phyloP scores from a whole-genome alignment of 2,797 vertebrate species.

The Hemibagrus guttatus region DNA sequence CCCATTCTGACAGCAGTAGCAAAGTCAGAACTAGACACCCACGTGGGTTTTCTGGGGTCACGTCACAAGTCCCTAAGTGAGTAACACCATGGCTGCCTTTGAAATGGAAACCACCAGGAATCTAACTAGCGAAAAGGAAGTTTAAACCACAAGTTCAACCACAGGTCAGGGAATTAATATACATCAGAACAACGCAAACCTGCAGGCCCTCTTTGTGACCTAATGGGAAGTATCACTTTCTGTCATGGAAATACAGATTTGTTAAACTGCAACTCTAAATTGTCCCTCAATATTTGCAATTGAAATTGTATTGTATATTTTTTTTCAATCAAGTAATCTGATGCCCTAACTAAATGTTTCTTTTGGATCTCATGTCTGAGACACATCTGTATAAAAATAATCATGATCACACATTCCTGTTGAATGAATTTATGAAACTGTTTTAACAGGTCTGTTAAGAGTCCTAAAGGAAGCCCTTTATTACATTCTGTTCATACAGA shows the following conservation, averaged over 20 bases:
- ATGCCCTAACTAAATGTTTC: background rate
- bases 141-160: slow-evolving; percentile 49
- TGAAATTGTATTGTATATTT: background rate
- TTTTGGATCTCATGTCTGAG: background rate
- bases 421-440: background rate
- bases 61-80: slow-evolving; percentile 20
- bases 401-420: slow-evolving; percentile 1
- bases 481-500: slow-evolving; percentile 4
- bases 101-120: slow-evolving; percentile 40
- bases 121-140: slow-evolving; percentile 39
- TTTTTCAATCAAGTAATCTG: background rate
- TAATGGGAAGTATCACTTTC: slow-evolving; percentile 46
- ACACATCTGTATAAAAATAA: background rate
- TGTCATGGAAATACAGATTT: slow-evolving; percentile 33
- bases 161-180: slow-evolving; percentile 31
- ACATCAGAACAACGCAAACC: slow-evolving; percentile 20
- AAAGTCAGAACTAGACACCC: slow-evolving; percentile 39
- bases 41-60: slow-evolving; percentile 47
- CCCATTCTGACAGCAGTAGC: slow-evolving; percentile 38
- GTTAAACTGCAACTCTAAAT: slow-evolving; percentile 11
- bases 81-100: slow-evolving; percentile 42
- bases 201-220: slow-evolving; percentile 36
- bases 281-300: background rate
- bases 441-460: slow-evolving; percentile 15
- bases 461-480: slow-evolving; percentile 12